A percentile compares a stretch with the other conserved stretches of the same genome.
phyloP scores from a whole-genome alignment of 1,140 invertebrate genomes.

The Cyphomyrmex costatus region DNA sequence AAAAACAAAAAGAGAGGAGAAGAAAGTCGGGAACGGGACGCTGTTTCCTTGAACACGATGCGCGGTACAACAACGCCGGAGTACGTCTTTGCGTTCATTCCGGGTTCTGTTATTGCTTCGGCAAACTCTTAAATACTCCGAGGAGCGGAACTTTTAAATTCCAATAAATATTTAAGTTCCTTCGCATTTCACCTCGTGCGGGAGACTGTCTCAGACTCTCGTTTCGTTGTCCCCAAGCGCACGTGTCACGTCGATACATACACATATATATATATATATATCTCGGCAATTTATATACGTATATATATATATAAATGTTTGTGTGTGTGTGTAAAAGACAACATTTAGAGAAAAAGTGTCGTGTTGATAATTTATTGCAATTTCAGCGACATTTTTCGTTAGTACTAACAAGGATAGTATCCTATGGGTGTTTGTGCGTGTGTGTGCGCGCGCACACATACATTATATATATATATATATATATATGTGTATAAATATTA shows the following conservation, averaged over 20 bases:
- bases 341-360: too few relatives aligned
- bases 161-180: constrained; percentile 85
- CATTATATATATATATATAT: background rate
- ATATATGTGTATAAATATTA: background rate
- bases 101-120: constrained; percentile 81
- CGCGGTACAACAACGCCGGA: background rate
- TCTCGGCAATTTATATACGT: background rate
- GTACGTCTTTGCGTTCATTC: constrained; percentile 43
- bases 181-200: constrained; percentile 66
- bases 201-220: background rate
- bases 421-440: background rate
- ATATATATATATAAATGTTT: background rate
- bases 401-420: too few relatives aligned
- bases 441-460: too few relatives aligned
- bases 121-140: constrained; percentile 83
- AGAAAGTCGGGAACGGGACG: background rate
- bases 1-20: background rate
- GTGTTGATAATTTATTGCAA: too few relatives aligned
- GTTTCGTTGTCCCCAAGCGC: constrained; percentile 42
- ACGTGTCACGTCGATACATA: constrained; percentile 25
- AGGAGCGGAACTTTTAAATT: constrained; percentile 83
- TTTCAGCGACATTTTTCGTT: too few relatives aligned
- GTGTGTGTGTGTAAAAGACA: too few relatives aligned
- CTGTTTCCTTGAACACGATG: constrained; percentile 22
- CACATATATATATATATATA: background rate